A percentile compares a stretch with the other conserved stretches of the same genome.
phyloP scores from a whole-genome alignment of 2,888 invertebrate species.

The Lymantria monacha region DNA sequence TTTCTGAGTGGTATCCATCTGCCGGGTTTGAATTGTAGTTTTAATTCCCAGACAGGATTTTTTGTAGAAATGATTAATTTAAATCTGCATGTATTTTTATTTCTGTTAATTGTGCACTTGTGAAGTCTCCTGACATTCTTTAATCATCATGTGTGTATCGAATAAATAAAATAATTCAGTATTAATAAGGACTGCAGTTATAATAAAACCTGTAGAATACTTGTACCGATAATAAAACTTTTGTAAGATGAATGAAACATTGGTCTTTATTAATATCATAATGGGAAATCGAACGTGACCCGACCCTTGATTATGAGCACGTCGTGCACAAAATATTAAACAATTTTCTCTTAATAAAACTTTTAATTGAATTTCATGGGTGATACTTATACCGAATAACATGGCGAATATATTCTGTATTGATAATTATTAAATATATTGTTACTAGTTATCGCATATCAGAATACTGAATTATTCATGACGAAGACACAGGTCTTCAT shows the following conservation, averaged over 20 bases:
- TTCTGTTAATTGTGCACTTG: not conserved
- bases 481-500: too few relatives aligned
- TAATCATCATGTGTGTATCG: too few relatives aligned
- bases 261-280: not conserved
- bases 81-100: too few relatives aligned
- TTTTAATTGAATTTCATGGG: conserved; percentile 24
- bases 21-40: too few relatives aligned
- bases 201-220: too few relatives aligned
- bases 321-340: conserved; percentile 23
- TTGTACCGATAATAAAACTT: not conserved
- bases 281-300: conserved; percentile 25
- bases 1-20: too few relatives aligned
- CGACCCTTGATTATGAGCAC: conserved; percentile 12
- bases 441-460: too few relatives aligned
- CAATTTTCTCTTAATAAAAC: conserved; percentile 17
- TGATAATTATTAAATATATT: not conserved
- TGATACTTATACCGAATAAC: not conserved
- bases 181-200: not conserved
- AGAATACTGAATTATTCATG: too few relatives aligned
- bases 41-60: too few relatives aligned
- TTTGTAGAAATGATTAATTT: too few relatives aligned
- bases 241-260: too few relatives aligned
- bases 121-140: too few relatives aligned
- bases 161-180: not conserved
- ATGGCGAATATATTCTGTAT: not conserved